A percentile compares a stretch with the other conserved stretches of the same genome.
These are phyloP conservation scores for Euura saliciscinereae DNA, from an alignment of 1,140 invertebrate genomes.

Conservation along the genomic window DNA sequence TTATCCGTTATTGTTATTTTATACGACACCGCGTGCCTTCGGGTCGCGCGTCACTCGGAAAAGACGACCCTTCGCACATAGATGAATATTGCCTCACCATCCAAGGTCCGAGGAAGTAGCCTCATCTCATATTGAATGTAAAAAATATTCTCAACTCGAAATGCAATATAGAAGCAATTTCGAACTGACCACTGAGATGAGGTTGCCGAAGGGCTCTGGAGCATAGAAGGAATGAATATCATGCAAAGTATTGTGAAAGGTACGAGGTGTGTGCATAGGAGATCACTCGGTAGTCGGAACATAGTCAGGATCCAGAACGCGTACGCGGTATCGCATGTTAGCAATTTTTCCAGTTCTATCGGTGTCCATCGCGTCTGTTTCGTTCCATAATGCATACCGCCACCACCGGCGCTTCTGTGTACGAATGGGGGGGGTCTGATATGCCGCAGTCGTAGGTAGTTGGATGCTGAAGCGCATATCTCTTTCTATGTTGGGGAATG, in stretches of 20 bases:
- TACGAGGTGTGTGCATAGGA: too few species aligned
- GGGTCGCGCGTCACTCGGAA: not conserved
- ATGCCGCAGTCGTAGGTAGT: slow-evolving; percentile 4
- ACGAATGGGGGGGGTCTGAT: not conserved
- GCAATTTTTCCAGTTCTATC: slow-evolving; percentile 50
- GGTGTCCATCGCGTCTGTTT: slow-evolving; percentile 27
- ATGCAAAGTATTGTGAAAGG: too few species aligned
- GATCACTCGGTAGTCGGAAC: not conserved
- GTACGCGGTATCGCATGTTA: slow-evolving; percentile 42
- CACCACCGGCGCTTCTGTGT: slow-evolving; percentile 28
- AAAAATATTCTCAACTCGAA: too few species aligned
- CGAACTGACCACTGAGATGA: too few species aligned
- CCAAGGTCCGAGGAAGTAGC: too few species aligned
- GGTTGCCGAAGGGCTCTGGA: too few species aligned
- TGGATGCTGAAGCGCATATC: not conserved
- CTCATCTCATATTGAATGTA: too few species aligned
- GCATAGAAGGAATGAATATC: too few species aligned
- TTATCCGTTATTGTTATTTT: slow-evolving; percentile 38
- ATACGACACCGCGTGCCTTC: not conserved
- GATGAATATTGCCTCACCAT: too few species aligned
- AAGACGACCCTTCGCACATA: too few species aligned
- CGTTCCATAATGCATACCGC: slow-evolving; percentile 53
- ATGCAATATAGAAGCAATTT: too few species aligned
- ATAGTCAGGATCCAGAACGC: not conserved
- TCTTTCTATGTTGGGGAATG: not conserved